Evolutionary conservation across 2,113 vertebrate genomes (phyloP).

Genomic region (Mirounga angustirostris): DNA sequence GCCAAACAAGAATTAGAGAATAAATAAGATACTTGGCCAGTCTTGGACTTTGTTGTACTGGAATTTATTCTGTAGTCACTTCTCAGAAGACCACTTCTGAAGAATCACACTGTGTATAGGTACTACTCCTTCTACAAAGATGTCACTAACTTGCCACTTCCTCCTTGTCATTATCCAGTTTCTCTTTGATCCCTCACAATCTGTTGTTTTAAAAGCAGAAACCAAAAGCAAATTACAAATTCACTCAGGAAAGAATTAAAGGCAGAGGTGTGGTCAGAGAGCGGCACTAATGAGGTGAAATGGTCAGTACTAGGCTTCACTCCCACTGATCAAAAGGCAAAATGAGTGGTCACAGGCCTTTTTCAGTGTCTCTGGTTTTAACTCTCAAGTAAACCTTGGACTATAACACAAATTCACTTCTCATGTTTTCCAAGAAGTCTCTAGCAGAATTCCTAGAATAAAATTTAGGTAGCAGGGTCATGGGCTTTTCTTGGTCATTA

Average conservation of each 20-base stretch:
- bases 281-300: constrained; percentile 74
- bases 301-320: constrained; percentile 36
- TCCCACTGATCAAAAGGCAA: constrained; percentile 77
- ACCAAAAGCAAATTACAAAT: constrained; percentile 79
- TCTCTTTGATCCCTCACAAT: constrained; percentile 78
- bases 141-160: constrained; percentile 70
- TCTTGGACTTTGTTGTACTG: not conserved
- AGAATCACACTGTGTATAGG: constrained; percentile 50
- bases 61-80: constrained; percentile 37
- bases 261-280: constrained; percentile 65
- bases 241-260: constrained; percentile 78
- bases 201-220: constrained; percentile 75
- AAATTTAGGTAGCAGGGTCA: not conserved
- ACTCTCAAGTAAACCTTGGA: constrained; percentile 62
- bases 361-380: constrained; percentile 55
- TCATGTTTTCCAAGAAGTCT: constrained; percentile 67
- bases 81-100: constrained; percentile 51
- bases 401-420: constrained; percentile 26
- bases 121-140: constrained; percentile 66
- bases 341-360: constrained; percentile 62
- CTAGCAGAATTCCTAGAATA: constrained; percentile 56
- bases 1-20: constrained; percentile 37
- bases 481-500: constrained; percentile 19
- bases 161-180: constrained; percentile 74
- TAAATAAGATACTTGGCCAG: not conserved